A percentile compares a stretch with the other conserved stretches of the same genome.
Conservation (phyloP, 2,888 invertebrate species). For the Boloria euphrosyne region DNA sequence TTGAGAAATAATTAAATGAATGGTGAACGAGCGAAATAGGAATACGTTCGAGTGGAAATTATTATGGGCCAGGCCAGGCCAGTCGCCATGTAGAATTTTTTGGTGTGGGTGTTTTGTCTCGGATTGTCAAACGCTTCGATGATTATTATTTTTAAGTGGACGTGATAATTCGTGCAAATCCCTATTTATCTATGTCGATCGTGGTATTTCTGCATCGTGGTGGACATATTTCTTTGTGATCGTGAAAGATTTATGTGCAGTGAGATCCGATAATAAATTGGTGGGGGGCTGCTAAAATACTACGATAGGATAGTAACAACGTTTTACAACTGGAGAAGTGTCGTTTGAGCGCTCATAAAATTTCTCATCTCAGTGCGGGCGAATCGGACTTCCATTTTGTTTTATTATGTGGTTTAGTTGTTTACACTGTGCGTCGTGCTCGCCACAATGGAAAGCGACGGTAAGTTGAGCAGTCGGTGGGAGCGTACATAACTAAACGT, state of each 20-base stretch:
- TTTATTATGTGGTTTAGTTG: slow-evolving; percentile 78
- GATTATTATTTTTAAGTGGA: slow-evolving; percentile 79
- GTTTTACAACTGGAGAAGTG: slow-evolving; percentile 77
- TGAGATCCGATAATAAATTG: slow-evolving; percentile 73
- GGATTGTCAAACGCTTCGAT: slow-evolving; percentile 79
- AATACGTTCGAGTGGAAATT: slow-evolving; percentile 79
- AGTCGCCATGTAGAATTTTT: slow-evolving; percentile 80
- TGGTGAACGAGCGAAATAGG: slow-evolving; percentile 77
- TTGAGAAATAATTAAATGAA: slow-evolving; percentile 79
- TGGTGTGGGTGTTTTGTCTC: slow-evolving; percentile 79
- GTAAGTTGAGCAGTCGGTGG: slow-evolving; percentile 63
- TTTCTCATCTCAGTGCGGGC: slow-evolving; percentile 73
- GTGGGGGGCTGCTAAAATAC: slow-evolving; percentile 82
- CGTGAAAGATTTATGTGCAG: slow-evolving; percentile 56
- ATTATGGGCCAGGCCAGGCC: slow-evolving; percentile 75
- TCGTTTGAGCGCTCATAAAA: slow-evolving; percentile 66
- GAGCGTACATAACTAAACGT: slow-evolving; percentile 51
- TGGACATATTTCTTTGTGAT: slow-evolving; percentile 65
- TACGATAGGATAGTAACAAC: slow-evolving; percentile 81
- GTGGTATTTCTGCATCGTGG: slow-evolving; percentile 57
- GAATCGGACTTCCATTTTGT: slow-evolving; percentile 80
- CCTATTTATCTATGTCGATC: slow-evolving; percentile 56
- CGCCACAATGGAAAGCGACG: slow-evolving; percentile 77
- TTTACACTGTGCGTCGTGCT: slow-evolving; percentile 71
- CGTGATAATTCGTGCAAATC: slow-evolving; percentile 69